Percentiles rank a stretch among this genome's conserved stretches.
Conservation (phyloP, 2,113 vertebrate species). For the Ictidomys tridecemlineatus region DNA sequence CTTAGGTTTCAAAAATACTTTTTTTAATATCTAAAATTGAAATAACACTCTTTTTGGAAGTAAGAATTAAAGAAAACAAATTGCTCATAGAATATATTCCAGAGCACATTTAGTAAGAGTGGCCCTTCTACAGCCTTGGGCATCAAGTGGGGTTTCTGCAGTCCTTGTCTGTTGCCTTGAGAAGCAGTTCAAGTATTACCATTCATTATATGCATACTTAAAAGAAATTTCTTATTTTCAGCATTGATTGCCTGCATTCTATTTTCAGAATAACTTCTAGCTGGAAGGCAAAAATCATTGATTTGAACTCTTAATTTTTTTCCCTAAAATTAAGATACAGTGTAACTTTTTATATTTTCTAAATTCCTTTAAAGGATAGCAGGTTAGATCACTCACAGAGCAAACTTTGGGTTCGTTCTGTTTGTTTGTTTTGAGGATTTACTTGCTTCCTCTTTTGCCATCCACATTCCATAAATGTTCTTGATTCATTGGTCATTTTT, state of each 20-base stretch:
- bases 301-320: slow-evolving; percentile 26
- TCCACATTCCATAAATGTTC: slow-evolving; percentile 25
- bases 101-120: not conserved
- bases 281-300: slow-evolving; percentile 64
- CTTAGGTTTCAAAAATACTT: slow-evolving; percentile 38
- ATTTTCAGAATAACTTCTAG: slow-evolving; percentile 52
- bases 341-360: not conserved
- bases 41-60: not conserved
- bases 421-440: not conserved
- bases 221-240: slow-evolving; percentile 63
- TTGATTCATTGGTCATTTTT: not conserved
- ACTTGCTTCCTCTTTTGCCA: not conserved
- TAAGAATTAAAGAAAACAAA: slow-evolving; percentile 12
- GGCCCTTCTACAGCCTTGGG: not conserved
- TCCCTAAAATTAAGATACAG: not conserved
- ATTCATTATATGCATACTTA: slow-evolving; percentile 37
- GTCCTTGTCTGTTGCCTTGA: not conserved
- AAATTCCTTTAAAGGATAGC: slow-evolving; percentile 39
- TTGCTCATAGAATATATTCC: not conserved
- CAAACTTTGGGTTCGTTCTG: not conserved
- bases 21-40: slow-evolving; percentile 28
- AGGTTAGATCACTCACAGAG: not conserved
- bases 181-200: not conserved
- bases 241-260: slow-evolving; percentile 10
- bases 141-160: not conserved